Conservation (phyloP, 23 tunicate species). For the Corella eumyota region DNA sequence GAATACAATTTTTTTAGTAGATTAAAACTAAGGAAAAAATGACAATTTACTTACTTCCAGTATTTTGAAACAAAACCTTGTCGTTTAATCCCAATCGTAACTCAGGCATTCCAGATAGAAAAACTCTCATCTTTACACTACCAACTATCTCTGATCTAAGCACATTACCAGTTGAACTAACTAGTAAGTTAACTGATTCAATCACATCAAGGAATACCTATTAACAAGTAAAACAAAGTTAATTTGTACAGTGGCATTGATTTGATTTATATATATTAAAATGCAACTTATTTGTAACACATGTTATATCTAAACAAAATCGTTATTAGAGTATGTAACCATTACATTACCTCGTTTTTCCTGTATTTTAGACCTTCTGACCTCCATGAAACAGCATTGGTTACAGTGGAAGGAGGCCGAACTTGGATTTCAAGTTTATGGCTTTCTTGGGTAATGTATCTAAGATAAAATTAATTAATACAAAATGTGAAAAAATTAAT, state of each 20-base stretch:
- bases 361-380: slow-evolving; percentile 92
- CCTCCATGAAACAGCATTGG: slow-evolving; percentile 97
- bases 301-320: neutral
- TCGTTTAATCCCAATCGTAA: slow-evolving; percentile 88
- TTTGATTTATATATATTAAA: neutral
- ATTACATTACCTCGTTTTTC: slow-evolving; percentile 96
- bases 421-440: slow-evolving; percentile 96
- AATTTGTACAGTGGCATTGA: too few species aligned
- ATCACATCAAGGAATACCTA: slow-evolving; percentile 95
- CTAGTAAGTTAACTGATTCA: slow-evolving; percentile 92
- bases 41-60: slow-evolving; percentile 63
- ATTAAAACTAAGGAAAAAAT: neutral
- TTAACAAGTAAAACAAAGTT: neutral
- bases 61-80: slow-evolving; percentile 82
- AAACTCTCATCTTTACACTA: slow-evolving; percentile 95
- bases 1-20: neutral
- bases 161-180: slow-evolving; percentile 89
- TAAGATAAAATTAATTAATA: neutral
- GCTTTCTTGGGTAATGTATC: slow-evolving; percentile 93
- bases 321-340: too few species aligned
- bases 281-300: neutral
- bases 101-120: slow-evolving; percentile 98
- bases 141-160: slow-evolving; percentile 98
- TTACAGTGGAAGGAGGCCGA: slow-evolving; percentile 96
- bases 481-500: neutral